Evolutionary conservation across 2,113 vertebrate species (phyloP), one percentile per base, ranked within the genome.

Genomic region (Telmatochromis bifrenatus): DNA sequence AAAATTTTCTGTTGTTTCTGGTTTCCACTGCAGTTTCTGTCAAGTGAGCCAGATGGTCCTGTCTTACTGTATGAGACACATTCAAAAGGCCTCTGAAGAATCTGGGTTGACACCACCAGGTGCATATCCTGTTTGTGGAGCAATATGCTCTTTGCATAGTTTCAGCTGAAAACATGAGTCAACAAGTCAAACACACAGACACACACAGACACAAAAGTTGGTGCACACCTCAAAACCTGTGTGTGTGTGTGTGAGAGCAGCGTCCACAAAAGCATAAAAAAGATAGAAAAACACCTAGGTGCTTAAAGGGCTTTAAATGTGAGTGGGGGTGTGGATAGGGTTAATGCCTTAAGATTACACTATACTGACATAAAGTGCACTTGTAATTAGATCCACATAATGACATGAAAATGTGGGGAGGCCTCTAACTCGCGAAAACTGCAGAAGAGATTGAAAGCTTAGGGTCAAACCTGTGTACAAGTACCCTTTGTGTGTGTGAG

Each of bases 61-160:
- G 84, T 90, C 87, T 90, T 35, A 80, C 81, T 90, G 60, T 60
- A 7, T 80, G 79, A 89, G 79, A 65, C 83, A 83, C 75, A 81
- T 51, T 88, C 80, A 89, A 83, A 93, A 88, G 51, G 75, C 70
- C 51, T 91, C 79, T 81, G 79, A 87, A 88, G 49, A 92, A 92
- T 92, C 77, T 89, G 82, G 91, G 87, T 79, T 92, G 89, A 90
- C 90, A 89, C 92, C 81, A 92, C 89, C 93, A 93, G 94, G 91
- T 93, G 93, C 77, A 65, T 75, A 93, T 93, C 92, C 93, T 93
- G 94, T 94, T 92, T 91, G 88, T 81, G 79, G 85, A 86, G 87
- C 85, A 89, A 83, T 80, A 31, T 79, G 73, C 62, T 65, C 80
- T 91, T 91, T 92, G 91, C 89, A 92, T 89, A 84, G 88, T 89